Base-by-base conservation (phyloP, 92 coral and sea anemone genomes). In the Desmophyllum pertusum region DNA sequence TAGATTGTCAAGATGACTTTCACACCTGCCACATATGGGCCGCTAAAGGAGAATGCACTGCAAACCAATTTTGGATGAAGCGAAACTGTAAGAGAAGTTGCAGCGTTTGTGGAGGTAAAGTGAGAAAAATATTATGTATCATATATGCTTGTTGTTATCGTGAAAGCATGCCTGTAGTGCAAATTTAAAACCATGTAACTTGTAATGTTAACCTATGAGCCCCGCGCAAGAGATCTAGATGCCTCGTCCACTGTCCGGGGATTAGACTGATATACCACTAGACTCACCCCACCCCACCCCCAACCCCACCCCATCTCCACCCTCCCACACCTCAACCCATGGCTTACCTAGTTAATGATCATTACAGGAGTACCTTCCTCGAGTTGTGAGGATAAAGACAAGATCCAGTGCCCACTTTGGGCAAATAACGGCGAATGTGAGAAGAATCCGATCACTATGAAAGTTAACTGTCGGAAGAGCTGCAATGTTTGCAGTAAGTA, bases 1-100 rank as follows among this genome's bases (percentile, higher is more conserved):
- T 73, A 93, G 96, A 71, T 38, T 93, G 93, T 18, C 96, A 93
- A 81, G 96, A 93, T 81, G 86, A 88, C 13, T 93, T 31, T 64
- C 48, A 68, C 50, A 80, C 90, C 8, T 89, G 92, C 19, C 69
- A 42, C 11, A 53, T 45, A 52, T 88, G 92, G 94, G 94, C 92
- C 21, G 51, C 70, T 10, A 75, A 41, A 38, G 84, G 80, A 6
- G 85, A 87, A 25, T 87, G 92, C 46, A 13, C 63, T 0, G 46
- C 27, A 3, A 79, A 88, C 77, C 46, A 53, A 42, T 30, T n/a
- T 1, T 91, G 89, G 89, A 91, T 91, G 94, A 85, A 40, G 1
- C 23, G 42, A 2, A 36, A 88, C 84, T 91, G 94, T 70, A 57
- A 72, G 48, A 38, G 83, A 29, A 91, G 87, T 53, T 91, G 94